Evolutionary conservation across 2,797 vertebrate genomes (phyloP).

Genomic region (Myotis pilosus): DNA sequence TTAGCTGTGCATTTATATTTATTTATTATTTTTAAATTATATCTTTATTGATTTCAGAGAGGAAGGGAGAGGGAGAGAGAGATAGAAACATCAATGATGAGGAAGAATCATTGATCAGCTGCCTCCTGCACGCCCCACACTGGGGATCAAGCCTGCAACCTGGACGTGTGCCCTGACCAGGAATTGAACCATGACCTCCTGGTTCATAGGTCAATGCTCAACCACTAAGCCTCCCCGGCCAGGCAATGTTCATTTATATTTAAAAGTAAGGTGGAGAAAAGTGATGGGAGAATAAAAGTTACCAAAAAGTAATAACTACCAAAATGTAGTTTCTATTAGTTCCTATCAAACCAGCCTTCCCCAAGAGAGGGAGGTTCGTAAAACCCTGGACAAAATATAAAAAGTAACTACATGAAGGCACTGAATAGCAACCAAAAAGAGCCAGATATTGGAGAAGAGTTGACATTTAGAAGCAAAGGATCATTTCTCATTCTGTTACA

Average conservation of each 20-base stretch:
- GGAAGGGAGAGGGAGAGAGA: too few species aligned
- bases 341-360: not conserved
- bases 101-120: too few species aligned
- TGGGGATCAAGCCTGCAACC: too few species aligned
- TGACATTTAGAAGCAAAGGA: not conserved
- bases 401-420: not conserved
- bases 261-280: conserved; percentile 33
- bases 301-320: not conserved
- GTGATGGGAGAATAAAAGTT: not conserved
- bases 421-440: not conserved
- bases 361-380: not conserved
- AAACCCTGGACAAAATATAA: not conserved
- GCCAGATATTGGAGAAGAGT: not conserved
- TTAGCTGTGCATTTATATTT: not conserved
- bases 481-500: not conserved
- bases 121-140: too few species aligned
- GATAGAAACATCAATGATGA: too few species aligned
- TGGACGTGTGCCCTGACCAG: too few species aligned
- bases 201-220: too few species aligned
- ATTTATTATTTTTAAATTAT: not conserved
- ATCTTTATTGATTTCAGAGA: too few species aligned
- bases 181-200: too few species aligned
- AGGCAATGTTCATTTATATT: not conserved
- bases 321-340: not conserved
- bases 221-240: too few species aligned